These are phyloP conservation scores for Monopterus albus DNA, from an alignment of 2,113 vertebrate genomes.

Conservation along the genomic window DNA sequence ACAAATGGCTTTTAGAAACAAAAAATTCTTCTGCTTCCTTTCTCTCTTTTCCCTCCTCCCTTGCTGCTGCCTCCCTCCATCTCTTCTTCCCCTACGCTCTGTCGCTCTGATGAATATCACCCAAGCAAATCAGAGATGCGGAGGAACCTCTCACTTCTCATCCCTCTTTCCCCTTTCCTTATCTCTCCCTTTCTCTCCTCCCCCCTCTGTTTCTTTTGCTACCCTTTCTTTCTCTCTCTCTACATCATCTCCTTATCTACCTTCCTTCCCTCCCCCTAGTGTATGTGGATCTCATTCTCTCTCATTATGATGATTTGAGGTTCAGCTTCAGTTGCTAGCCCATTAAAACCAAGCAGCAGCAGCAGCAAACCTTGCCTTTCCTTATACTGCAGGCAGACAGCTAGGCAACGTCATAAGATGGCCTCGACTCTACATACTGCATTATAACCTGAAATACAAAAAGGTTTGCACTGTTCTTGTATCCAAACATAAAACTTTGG, in stretches of 20 bases:
- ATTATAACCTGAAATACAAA: conserved; percentile 47
- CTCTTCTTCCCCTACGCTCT: conserved; percentile 65
- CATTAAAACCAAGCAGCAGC: conserved; percentile 74
- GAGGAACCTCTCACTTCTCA: conserved; percentile 69
- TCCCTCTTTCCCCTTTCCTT: conserved; percentile 37
- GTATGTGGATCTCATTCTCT: conserved; percentile 73
- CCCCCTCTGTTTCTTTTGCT: conserved; percentile 32
- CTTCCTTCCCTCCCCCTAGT: conserved; percentile 50
- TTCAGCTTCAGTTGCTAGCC: conserved; percentile 75
- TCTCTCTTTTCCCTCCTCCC: conserved; percentile 43
- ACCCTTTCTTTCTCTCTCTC: conserved; percentile 5
- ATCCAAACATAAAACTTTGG: conserved; percentile 21
- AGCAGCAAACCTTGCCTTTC: conserved; percentile 46
- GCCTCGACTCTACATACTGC: conserved; percentile 65
- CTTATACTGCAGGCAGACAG: conserved; percentile 58
- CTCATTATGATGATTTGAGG: conserved; percentile 79
- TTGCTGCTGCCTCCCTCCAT: conserved; percentile 58
- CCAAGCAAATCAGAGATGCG: conserved; percentile 74
- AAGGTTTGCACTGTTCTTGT: conserved; percentile 19
- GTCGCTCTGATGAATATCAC: conserved; percentile 75
- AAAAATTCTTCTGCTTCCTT: conserved; percentile 49
- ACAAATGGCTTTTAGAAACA: conserved; percentile 65
- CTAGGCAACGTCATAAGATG: conserved; percentile 63
- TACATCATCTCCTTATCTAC: conserved; percentile 50
- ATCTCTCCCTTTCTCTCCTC: conserved; percentile 35